These are phyloP conservation scores for Neotoxoptera formosana DNA, from an alignment of 1,140 invertebrate genomes.

Conservation along the genomic window DNA sequence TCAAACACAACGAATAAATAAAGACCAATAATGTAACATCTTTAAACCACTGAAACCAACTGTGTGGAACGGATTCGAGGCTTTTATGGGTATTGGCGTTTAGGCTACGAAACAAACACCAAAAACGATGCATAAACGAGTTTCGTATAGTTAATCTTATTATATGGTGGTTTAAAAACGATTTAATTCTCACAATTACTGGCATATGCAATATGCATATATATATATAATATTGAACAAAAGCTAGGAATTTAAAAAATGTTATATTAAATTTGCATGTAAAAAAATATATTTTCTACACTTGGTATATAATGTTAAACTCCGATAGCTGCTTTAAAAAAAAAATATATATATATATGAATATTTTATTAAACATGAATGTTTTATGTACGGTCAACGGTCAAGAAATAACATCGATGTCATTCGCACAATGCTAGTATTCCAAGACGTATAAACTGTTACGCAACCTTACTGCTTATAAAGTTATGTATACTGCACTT, in stretches of 20 bases:
- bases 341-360: background rate
- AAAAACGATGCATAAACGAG: constrained; percentile 1
- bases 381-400: background rate
- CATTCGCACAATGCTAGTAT: constrained; percentile 24
- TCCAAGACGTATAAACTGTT: background rate
- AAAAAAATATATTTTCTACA: background rate
- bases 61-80: constrained; percentile 45
- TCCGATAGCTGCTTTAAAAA: background rate
- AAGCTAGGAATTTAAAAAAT: background rate
- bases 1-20: constrained; percentile 23
- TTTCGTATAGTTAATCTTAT: constrained; percentile 38
- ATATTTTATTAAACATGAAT: constrained; percentile 10
- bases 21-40: background rate
- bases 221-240: background rate
- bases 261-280: background rate
- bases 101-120: constrained; percentile 9
- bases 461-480: background rate
- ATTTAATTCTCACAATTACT: background rate
- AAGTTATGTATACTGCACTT: background rate
- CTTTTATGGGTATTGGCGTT: constrained; percentile 41
- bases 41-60: constrained; percentile 40
- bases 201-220: background rate
- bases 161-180: constrained; percentile 12
- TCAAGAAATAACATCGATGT: background rate
- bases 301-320: background rate